Evolutionary conservation across 2,888 invertebrate genomes (phyloP), one percentile per base, ranked within the genome.

Genomic region (Microplitis deprimator): DNA sequence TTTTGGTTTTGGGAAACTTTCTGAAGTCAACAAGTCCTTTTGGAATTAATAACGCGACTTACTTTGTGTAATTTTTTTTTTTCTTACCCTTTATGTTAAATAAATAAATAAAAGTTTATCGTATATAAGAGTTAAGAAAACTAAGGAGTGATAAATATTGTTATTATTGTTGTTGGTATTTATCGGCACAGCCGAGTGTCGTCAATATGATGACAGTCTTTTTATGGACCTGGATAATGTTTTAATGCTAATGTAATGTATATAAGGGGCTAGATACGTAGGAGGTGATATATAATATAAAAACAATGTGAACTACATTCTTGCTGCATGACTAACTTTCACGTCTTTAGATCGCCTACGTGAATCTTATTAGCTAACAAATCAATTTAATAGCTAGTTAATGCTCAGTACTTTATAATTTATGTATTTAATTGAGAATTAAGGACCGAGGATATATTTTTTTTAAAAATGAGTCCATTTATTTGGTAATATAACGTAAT

Each of bases 241-340:
- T 50, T 50, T 50, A 50, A 50, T 50, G 50, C 10, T 13, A 13
- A 13, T 50, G 50, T 50, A 13, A 50, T 50, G 10, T 10, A 13
- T 50, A 50, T 50, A 50, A 50, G 50, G 50, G 50, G 50, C 50
- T 50, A 13, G 50, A 50, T 50, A 50, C 78, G 82, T 84, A 82
- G 83, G 81, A 75, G 79, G 79, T 79, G 73, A 68, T 78, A 64
- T 73, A 73, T 74, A 50, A 67, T 78, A 80, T 81, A 82, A 80
- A 81, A 82, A 84, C 82, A 82, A 84, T 84, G 83, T 83, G 84
- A 83, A 83, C 84, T 83, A 85, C 83, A 84, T 84, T 84, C 84
- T 83, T 78, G 59, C 16, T 17, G 68, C 79, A 77, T 85, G 84
- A 85, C 82, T 84, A 83, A 85, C 78, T 78, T 77, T 70, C 76